A percentile compares a stretch with the other conserved stretches of the same genome.
phyloP scores from a whole-genome alignment of 2,888 invertebrate genomes.

The Drosophila putrida region DNA sequence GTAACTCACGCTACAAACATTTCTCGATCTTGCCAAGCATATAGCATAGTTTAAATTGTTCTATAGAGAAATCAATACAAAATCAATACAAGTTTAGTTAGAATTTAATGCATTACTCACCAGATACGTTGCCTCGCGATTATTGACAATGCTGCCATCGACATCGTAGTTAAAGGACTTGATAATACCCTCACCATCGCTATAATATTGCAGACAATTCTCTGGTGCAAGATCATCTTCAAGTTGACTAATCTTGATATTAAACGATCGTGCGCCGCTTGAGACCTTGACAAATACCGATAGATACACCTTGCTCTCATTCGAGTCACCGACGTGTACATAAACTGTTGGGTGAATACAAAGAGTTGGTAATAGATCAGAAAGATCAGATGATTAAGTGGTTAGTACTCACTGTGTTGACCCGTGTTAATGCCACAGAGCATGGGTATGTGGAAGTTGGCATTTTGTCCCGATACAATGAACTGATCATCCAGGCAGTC shows the following conservation, averaged over 20 bases:
- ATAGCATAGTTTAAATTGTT: slow-evolving; percentile 92
- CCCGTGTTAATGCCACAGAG: slow-evolving; percentile 92
- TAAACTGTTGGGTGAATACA: slow-evolving; percentile 87
- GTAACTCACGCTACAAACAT: slow-evolving; percentile 89
- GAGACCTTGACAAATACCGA: slow-evolving; percentile 88
- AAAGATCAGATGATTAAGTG: fast-evolving
- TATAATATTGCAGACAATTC: slow-evolving; percentile 90
- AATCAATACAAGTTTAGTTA: background rate
- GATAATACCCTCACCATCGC: slow-evolving; percentile 87
- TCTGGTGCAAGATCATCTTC: slow-evolving; percentile 86
- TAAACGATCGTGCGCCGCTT: slow-evolving; percentile 87
- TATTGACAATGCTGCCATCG: slow-evolving; percentile 86
- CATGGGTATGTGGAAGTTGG: slow-evolving; percentile 89
- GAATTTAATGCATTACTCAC: slow-evolving; percentile 85
- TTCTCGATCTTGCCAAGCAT: slow-evolving; percentile 88
- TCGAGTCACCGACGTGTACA: slow-evolving; percentile 88
- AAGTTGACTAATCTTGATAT: slow-evolving; percentile 88
- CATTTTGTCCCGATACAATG: slow-evolving; percentile 90
- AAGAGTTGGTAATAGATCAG: background rate
- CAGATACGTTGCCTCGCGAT: slow-evolving; percentile 88
- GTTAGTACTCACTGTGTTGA: slow-evolving; percentile 88
- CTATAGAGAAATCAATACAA: slow-evolving; percentile 83
- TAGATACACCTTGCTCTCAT: slow-evolving; percentile 88
- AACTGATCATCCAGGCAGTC: slow-evolving; percentile 90
- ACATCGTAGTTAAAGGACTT: slow-evolving; percentile 91